These are phyloP conservation scores for Opisthocomus hoazin DNA, from an alignment of 2,113 vertebrate species.

Conservation along the genomic window DNA sequence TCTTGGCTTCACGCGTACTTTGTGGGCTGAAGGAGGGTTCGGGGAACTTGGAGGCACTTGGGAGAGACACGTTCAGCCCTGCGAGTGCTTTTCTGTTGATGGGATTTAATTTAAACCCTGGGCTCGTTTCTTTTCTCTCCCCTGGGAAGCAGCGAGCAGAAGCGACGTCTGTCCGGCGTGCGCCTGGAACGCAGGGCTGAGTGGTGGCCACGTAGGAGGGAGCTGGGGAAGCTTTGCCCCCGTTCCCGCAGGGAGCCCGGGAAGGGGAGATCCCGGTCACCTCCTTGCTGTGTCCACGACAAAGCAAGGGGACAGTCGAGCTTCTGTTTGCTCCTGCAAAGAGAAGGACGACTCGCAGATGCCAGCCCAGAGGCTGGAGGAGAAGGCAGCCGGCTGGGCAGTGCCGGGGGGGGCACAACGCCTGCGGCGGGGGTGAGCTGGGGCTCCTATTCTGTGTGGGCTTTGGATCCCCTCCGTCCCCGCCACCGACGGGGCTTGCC, in stretches of 20 bases:
- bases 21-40: background rate
- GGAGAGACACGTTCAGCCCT: background rate
- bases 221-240: background rate
- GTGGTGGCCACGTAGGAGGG: background rate
- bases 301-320: background rate
- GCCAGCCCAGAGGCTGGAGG: background rate
- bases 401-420: background rate
- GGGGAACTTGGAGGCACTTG: background rate
- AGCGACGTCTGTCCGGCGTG: background rate
- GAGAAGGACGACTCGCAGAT: background rate
- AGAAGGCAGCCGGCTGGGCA: background rate
- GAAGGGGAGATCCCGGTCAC: background rate
- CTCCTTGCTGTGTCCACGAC: background rate
- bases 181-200: background rate
- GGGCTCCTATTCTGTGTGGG: rapidly evolving
- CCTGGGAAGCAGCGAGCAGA: background rate
- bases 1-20: background rate
- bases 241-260: background rate
- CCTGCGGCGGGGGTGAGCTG: background rate
- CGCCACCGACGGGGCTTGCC: no score
- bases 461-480: background rate
- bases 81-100: background rate
- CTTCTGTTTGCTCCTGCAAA: background rate
- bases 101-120: background rate
- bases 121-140: background rate